Base-by-base conservation (phyloP, 2,113 vertebrate species). In the Budorcas taxicolor region DNA sequence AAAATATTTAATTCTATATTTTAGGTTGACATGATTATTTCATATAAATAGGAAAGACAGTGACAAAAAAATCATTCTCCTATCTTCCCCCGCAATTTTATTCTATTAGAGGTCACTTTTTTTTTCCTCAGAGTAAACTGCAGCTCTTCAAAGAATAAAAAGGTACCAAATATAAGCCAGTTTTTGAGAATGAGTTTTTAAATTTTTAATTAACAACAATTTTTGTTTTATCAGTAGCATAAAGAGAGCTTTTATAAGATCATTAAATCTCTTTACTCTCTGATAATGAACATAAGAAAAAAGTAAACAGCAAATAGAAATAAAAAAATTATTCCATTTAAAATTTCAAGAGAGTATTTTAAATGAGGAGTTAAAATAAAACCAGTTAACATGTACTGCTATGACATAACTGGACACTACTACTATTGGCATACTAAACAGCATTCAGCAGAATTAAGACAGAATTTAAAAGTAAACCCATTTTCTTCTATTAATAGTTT, bases 281-380 rank as follows among this genome's bases (percentile, higher is more conserved):
- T 92, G 15, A 92, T 85, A 96, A 93, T 33, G 27, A 96, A 85
- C 31, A 55, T 40, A 89, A 88, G n/a, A 81, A 92, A 93, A 97
- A 97, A 85, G 36, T 82, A 90, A 95, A 87, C 1, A 43, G 29
- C 55, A 87, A 87, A 94, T 67, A 81, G 87, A 94, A 96, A 71
- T 43, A 40, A n/a, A 11, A 11, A 95, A 95, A 67, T 86, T 88
- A 87, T 88, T 94, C 76, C n/a, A 94, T 67, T 83, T 92, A 17
- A 81, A 87, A 90, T 78, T 84, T 92, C 92, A 94, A 89, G 19
- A 93, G 53, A 96, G 91, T 1, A 62, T 85, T 91, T 92, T 47
- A 91, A 92, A 78, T 36, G n/a, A 67, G 16, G 71, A 84, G 31
- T 89, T 83, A 86, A 94, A 88, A 97, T 71, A 92, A 96, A 94